Conservation (phyloP, 2,113 vertebrate genomes). For the Urocitellus parryii region DNA sequence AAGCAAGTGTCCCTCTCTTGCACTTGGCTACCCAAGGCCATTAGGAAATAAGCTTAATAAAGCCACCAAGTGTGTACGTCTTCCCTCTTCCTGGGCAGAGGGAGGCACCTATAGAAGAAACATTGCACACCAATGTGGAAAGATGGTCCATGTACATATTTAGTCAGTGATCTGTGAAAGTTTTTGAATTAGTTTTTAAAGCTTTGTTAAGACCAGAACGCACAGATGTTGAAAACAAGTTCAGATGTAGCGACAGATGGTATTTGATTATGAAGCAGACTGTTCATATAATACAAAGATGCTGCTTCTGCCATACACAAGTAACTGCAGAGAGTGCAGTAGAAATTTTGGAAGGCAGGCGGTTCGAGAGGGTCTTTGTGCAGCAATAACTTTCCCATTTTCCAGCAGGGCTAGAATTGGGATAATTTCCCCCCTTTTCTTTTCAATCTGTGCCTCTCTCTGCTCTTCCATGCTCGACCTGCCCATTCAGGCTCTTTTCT, state of each 20-base stretch:
- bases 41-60: slow-evolving; percentile 92
- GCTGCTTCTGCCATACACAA: slow-evolving; percentile 98
- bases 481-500: slow-evolving; percentile 1
- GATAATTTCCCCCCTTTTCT: slow-evolving; percentile 85
- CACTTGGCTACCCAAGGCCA: slow-evolving; percentile 92
- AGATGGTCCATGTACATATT: slow-evolving; percentile 93
- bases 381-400: slow-evolving; percentile 90
- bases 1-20: slow-evolving; percentile 91
- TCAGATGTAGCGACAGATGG: slow-evolving; percentile 99
- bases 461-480: not conserved
- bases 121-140: slow-evolving; percentile 88
- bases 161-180: slow-evolving; percentile 96
- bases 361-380: slow-evolving; percentile 92
- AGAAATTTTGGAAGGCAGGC: slow-evolving; percentile 92
- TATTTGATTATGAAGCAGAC: slow-evolving; percentile 99
- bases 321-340: slow-evolving; percentile 95
- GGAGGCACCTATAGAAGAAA: slow-evolving; percentile 88
- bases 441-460: slow-evolving; percentile 70
- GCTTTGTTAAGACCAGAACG: slow-evolving; percentile 99
- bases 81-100: slow-evolving; percentile 85
- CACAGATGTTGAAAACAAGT: slow-evolving; percentile 99
- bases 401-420: slow-evolving; percentile 88
- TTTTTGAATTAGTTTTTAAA: slow-evolving; percentile 99
- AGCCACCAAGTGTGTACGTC: slow-evolving; percentile 86
- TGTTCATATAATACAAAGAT: slow-evolving; percentile 99